Percentiles rank a stretch among this genome's conserved stretches.
Evolutionary conservation across 2,888 invertebrate genomes (phyloP).

Genomic region (Acanthosoma haemorrhoidale): DNA sequence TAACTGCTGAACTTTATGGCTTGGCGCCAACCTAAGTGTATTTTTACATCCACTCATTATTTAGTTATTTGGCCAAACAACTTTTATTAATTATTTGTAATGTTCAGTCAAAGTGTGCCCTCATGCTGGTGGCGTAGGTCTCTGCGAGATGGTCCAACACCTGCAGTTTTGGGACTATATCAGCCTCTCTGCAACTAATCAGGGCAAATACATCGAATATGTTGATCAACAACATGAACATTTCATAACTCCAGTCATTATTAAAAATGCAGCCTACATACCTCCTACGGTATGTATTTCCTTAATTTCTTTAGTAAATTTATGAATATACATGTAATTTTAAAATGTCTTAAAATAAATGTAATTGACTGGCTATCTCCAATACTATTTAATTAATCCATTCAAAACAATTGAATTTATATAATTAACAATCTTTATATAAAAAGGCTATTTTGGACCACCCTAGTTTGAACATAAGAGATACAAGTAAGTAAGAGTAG

Average conservation of each 20-base stretch:
- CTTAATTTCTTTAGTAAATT: neutral
- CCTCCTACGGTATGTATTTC: conserved; percentile 59
- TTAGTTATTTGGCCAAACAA: neutral
- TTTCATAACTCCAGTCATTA: conserved; percentile 66
- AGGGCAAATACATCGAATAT: conserved; percentile 73
- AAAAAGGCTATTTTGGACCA: no score
- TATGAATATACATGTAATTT: neutral
- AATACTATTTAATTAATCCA: neutral
- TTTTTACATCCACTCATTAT: conserved; percentile 2
- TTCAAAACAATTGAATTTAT: no score
- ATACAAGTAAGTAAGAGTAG: no score
- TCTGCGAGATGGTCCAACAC: conserved; percentile 92
- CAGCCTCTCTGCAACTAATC: conserved; percentile 62
- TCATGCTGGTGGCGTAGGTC: conserved; percentile 89
- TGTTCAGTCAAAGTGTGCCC: conserved; percentile 82
- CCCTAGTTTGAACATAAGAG: no score
- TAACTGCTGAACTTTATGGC: neutral
- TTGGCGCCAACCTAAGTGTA: neutral
- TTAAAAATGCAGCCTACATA: conserved; percentile 66
- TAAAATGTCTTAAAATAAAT: neutral
- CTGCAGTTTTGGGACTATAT: conserved; percentile 80
- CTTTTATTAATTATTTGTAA: no score
- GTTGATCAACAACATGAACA: conserved; percentile 88
- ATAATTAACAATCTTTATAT: no score
- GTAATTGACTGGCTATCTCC: neutral